Percentiles rank a stretch among this genome's conserved stretches.
These are phyloP conservation scores for Bothrops alternatus DNA, from an alignment of 2,797 vertebrate species.

Conservation along the genomic window DNA sequence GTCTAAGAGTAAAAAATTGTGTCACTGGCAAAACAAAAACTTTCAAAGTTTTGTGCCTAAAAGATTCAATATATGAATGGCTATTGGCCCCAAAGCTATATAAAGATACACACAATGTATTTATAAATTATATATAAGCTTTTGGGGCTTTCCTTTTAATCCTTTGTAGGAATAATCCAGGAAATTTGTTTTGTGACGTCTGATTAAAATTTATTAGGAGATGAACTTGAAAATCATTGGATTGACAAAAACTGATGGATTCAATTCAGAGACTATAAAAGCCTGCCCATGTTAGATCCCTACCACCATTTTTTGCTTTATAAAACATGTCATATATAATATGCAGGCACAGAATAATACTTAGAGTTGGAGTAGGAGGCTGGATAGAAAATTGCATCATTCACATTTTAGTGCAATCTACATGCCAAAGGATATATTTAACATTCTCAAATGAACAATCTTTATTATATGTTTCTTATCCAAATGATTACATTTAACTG, in stretches of 20 bases:
- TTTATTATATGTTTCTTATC: not conserved
- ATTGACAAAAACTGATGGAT: not conserved
- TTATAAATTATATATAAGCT: not conserved
- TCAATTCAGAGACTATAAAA: not conserved
- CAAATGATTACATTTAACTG: not conserved
- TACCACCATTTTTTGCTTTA: not conserved
- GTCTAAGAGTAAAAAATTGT: not conserved
- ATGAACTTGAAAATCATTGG: not conserved
- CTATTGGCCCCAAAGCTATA: not conserved
- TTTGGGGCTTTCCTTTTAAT: not conserved
- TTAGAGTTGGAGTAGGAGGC: not conserved
- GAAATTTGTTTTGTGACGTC: not conserved
- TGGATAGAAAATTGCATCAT: not conserved
- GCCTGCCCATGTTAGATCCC: not conserved
- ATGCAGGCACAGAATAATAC: not conserved
- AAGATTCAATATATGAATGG: not conserved
- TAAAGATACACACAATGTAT: not conserved
- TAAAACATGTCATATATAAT: not conserved
- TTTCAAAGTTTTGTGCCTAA: not conserved
- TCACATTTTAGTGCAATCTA: not conserved
- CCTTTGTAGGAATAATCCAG: not conserved
- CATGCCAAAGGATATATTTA: not conserved
- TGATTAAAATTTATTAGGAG: not conserved
- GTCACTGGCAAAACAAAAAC: not conserved
- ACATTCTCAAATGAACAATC: not conserved